Base-by-base conservation (phyloP, 2,113 vertebrate genomes). In the Speoplatyrhinus poulsoni region DNA sequence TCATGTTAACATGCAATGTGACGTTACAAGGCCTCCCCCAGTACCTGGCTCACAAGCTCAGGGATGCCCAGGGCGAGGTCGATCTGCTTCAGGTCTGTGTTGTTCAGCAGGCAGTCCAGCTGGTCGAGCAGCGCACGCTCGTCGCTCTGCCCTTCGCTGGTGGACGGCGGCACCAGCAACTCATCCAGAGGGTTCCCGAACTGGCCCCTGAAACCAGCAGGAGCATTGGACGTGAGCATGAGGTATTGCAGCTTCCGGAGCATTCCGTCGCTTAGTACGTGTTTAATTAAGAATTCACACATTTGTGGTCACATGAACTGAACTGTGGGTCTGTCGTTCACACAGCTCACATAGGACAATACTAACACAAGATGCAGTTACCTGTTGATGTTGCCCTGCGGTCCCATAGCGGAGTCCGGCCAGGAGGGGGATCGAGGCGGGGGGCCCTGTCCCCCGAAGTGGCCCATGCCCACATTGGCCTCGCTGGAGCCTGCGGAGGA, bases 21-120 rank as follows among this genome's bases (percentile, higher is more conserved):
- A 26, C 26, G 26, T 26, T 26, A 26, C 26, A 26, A 26, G 2
- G 26, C 2, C 26, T 26, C 26, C 26, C 26, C 26, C 26, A 26
- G 26, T 82, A 98, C 98, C 92, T 98, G 98, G 87, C 94, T 96
- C 73, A 99, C 96, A 6, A 99, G 95, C 74, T 99, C 97, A 47
- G 97, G 96, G 84, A 99, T 99, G 73, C 98, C 98, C 60, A 99
- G 86, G 1, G 97, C 98, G 84, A 96, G 92, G 88, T 99, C 98
- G 8, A 99, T 99, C 89, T 98, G 97, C 82, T 98, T 96, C 75
- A 99, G 89, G 12, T 99, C 98, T 0, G 97, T 95, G 47, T 97
- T 99, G 77, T 95, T 99, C 70, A 99, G 85, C 53, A 99, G 88
- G 0, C 95, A 96, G 84, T 99, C 96, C 69, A 99, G 88, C 75